Percentiles rank a stretch among this genome's conserved stretches.
Evolutionary conservation across 2,888 invertebrate species (phyloP).

Genomic region (Zaprionus obscuricornis): DNA sequence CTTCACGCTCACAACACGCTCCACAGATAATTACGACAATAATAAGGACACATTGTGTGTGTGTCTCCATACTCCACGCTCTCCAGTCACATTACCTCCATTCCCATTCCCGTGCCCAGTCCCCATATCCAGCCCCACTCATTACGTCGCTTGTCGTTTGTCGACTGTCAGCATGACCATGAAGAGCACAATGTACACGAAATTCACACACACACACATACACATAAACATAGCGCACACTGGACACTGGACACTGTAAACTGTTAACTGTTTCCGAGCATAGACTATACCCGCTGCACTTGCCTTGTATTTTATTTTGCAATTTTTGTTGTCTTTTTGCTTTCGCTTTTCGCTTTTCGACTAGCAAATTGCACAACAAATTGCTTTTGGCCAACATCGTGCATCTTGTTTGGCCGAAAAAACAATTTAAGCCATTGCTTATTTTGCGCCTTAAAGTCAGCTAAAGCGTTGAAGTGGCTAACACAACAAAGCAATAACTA

Average conservation of each 20-base stretch:
- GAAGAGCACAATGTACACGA: conserved; percentile 9
- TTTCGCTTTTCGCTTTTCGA: conserved; percentile 29
- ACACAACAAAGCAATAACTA: background rate
- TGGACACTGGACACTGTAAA: no score
- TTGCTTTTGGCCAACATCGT: conserved; percentile 67
- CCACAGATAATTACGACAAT: conserved; percentile 74
- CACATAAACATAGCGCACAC: background rate
- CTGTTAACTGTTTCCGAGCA: no score
- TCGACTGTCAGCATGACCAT: conserved; percentile 24
- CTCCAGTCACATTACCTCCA: no score
- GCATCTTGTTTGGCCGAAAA: conserved; percentile 42
- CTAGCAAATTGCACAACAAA: conserved; percentile 68
- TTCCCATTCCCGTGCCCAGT: background rate
- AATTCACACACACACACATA: background rate
- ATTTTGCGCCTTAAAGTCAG: conserved; percentile 41
- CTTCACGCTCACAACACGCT: conserved; percentile 71
- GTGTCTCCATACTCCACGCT: no score
- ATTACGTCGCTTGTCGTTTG: background rate
- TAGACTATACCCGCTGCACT: no score
- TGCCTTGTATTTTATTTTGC: background rate
- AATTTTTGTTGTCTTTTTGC: conserved; percentile 16
- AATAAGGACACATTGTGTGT: conserved; percentile 72
- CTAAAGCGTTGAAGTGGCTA: conserved; percentile 18
- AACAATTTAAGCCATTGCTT: conserved; percentile 32
- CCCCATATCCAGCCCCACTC: conserved; percentile 3